phyloP scores from a whole-genome alignment of 2,113 vertebrate genomes.

The Prunella himalayana region DNA sequence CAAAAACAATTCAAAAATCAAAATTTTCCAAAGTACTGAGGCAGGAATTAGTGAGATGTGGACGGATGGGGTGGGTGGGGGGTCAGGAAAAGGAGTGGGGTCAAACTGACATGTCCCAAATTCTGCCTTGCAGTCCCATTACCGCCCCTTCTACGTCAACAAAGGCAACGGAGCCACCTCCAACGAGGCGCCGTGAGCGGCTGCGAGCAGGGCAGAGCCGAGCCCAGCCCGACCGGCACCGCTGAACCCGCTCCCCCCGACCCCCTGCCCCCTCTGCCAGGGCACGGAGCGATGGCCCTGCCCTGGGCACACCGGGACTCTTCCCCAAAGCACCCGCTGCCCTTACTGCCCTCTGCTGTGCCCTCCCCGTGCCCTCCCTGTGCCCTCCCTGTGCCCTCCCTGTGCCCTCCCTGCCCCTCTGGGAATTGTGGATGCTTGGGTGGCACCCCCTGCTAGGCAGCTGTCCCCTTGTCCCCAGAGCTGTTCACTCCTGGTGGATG shows the following conservation, averaged over 20 bases:
- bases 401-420: background rate
- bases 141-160: constrained; percentile 81
- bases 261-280: constrained; percentile 3
- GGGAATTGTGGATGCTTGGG: constrained; percentile 23
- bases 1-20: background rate
- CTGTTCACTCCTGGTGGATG: background rate
- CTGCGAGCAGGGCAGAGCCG: background rate
- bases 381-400: background rate
- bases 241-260: background rate
- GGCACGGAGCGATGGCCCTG: background rate
- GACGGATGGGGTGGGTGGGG: rapidly evolving
- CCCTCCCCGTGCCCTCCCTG: background rate
- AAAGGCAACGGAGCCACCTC: constrained; percentile 76
- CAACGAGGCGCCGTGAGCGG: constrained; percentile 76
- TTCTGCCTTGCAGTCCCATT: constrained; percentile 72
- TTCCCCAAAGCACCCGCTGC: too few relatives aligned
- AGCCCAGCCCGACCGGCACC: background rate
- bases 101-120: background rate
- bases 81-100: rapidly evolving
- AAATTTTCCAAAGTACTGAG: background rate
- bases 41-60: rapidly evolving
- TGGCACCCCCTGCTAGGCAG: background rate
- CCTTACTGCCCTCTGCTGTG: background rate
- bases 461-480: background rate
- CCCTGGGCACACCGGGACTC: background rate